Conservation (phyloP, 2,797 vertebrate genomes). For the Staurois parvus region DNA sequence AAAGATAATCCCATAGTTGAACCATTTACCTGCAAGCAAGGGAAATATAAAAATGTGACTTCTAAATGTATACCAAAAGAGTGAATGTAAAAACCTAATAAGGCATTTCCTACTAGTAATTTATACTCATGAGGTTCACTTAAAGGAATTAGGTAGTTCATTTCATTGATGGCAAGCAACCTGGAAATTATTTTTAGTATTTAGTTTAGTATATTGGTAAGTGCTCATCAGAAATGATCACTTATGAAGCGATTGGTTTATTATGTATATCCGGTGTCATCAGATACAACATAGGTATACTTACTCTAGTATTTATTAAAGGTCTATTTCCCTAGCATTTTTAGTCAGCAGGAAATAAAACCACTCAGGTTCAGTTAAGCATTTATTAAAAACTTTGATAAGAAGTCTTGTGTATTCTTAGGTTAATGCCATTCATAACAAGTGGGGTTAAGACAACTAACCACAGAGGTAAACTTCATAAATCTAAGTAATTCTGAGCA, state of each 20-base stretch:
- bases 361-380: too few relatives aligned
- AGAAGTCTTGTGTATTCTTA: too few relatives aligned
- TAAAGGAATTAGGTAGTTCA: not conserved
- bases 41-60: constrained; percentile 54
- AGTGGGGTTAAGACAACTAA: too few relatives aligned
- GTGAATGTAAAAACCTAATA: not conserved
- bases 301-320: not conserved
- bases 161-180: not conserved
- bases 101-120: too few relatives aligned
- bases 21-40: constrained; percentile 92
- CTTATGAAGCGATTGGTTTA: not conserved
- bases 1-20: constrained; percentile 99
- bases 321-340: too few relatives aligned
- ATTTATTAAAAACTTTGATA: too few relatives aligned
- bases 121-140: not conserved
- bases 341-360: too few relatives aligned
- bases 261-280: not conserved
- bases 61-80: not conserved
- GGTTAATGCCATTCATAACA: too few relatives aligned
- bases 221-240: not conserved
- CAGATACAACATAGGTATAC: not conserved
- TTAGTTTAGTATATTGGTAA: not conserved
- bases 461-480: too few relatives aligned
- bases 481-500: too few relatives aligned
- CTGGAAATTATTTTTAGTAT: not conserved